Conservation (phyloP, 1,140 invertebrate species). For the Drosophila ficusphila region DNA sequence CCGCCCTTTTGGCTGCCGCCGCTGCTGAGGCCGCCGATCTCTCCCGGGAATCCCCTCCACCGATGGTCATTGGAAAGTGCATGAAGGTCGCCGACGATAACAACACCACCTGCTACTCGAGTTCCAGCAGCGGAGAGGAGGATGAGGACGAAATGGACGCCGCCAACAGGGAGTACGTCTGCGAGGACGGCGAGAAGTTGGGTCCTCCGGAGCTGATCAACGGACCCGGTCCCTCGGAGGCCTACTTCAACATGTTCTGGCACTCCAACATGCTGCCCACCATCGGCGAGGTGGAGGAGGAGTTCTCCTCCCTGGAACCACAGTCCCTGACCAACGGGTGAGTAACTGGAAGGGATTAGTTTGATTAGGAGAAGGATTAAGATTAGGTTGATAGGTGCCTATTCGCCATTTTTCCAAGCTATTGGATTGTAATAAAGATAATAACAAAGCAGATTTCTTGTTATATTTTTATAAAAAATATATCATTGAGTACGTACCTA, state of each 20-base stretch:
- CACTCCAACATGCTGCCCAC: constrained; percentile 86
- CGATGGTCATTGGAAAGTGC: constrained; percentile 75
- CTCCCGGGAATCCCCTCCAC: constrained; percentile 65
- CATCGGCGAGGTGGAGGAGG: constrained; percentile 89
- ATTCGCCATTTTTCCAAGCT: neutral
- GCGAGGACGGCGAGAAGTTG: constrained; percentile 82
- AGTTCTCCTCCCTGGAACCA: constrained; percentile 81
- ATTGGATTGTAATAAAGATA: too few relatives aligned
- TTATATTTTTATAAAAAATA: too few relatives aligned
- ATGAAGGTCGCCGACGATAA: constrained; percentile 69
- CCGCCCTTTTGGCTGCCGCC: constrained; percentile 54
- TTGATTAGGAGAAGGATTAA: neutral
- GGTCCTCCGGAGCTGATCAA: constrained; percentile 82
- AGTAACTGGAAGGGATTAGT: constrained; percentile 45
- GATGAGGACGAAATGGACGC: constrained; percentile 69
- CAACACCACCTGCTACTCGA: constrained; percentile 67
- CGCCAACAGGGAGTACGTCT: constrained; percentile 72
- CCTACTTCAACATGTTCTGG: constrained; percentile 83
- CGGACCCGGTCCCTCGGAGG: constrained; percentile 80
- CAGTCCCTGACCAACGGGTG: constrained; percentile 79
- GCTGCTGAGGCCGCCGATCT: constrained; percentile 63
- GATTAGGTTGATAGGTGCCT: neutral
- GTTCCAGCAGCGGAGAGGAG: constrained; percentile 77
- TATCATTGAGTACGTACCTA: neutral
- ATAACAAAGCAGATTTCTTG: too few relatives aligned